Base-by-base conservation (phyloP, 2,797 vertebrate species). In the Ctenopoma kingsleyae region DNA sequence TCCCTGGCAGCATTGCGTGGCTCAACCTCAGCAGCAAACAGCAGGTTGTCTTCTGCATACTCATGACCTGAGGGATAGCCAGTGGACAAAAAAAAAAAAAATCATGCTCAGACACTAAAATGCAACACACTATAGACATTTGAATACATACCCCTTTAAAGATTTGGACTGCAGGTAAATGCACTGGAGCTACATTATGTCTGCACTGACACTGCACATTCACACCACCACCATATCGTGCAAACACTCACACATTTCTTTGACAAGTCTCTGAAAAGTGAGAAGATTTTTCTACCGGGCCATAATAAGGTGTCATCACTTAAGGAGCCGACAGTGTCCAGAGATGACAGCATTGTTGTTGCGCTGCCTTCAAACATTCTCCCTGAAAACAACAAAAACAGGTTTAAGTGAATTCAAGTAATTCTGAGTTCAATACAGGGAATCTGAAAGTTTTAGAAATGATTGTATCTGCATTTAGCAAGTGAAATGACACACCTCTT, bases 361-460 rank as follows among this genome's bases (percentile, higher is more conserved):
- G 97, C 89, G 5, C 89, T 97, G 61, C 98, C 98, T 88, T 99
- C 98, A 76, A 99, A 99, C 80, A 97, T 97, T 83, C 98, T 94
- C 72, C 98, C 98, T 99, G 85, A 4, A 90, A 76, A 78, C 15
- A 67, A 56, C 0, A 64, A 56, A 2, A 67, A 40, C 10, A 56
- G 2, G 27, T 56, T 68, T 56, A 7, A 55, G 43, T 67, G 32
- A 47, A 19, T 44, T 54, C 17, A 54, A 64, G 15, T 44, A 1
- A 51, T 16, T 46, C 13, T 5, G 1, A 59, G 3, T 30, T 52
- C 2, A 52, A 22, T 55, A 58, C 43, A n/a, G 27, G 8, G 1
- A 15, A 23, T 54, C 9, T 53, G 3, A 7, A 32, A 7, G 19
- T 53, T 40, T 52, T 9, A n/a, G 5, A 20, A 0, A 5, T 4